Percentiles rank a stretch among this genome's conserved stretches.
These are phyloP conservation scores for Macrophya annulata DNA, from an alignment of 2,888 invertebrate species.

Conservation along the genomic window DNA sequence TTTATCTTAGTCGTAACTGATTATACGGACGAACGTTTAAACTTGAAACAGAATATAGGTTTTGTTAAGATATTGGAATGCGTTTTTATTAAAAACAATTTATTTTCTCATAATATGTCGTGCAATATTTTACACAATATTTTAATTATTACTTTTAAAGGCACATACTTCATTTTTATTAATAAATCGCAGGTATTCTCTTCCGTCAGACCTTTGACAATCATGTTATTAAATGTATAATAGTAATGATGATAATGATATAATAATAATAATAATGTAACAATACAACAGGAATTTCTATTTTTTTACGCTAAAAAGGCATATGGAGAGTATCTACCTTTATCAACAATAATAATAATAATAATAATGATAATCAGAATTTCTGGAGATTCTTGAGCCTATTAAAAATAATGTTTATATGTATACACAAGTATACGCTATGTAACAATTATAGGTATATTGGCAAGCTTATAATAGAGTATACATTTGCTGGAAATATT, in stretches of 20 bases:
- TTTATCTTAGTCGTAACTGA: not conserved
- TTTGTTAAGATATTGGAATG: not conserved
- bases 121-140: slow-evolving; percentile 74
- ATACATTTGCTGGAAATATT: slow-evolving; percentile 62
- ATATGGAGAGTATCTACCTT: slow-evolving; percentile 8
- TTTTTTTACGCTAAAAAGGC: slow-evolving; percentile 34
- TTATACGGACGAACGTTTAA: not conserved
- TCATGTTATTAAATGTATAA: slow-evolving; percentile 32
- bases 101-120: slow-evolving; percentile 76
- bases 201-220: slow-evolving; percentile 41
- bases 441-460: not conserved
- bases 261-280: slow-evolving; percentile 28
- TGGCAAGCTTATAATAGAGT: slow-evolving; percentile 21
- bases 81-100: slow-evolving; percentile 77
- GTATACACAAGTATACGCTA: not conserved
- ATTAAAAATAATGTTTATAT: slow-evolving; percentile 20
- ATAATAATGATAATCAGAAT: slow-evolving; percentile 22
- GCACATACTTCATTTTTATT: slow-evolving; percentile 73
- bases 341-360: slow-evolving; percentile 29
- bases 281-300: slow-evolving; percentile 42
- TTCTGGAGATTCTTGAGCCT: slow-evolving; percentile 36
- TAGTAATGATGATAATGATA: not conserved
- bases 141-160: slow-evolving; percentile 78
- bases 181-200: slow-evolving; percentile 11
- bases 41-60: not conserved